A percentile compares a stretch with the other conserved stretches of the same genome.
phyloP scores from a whole-genome alignment of 2,797 vertebrate species.

The Hephaestus fuliginosus region DNA sequence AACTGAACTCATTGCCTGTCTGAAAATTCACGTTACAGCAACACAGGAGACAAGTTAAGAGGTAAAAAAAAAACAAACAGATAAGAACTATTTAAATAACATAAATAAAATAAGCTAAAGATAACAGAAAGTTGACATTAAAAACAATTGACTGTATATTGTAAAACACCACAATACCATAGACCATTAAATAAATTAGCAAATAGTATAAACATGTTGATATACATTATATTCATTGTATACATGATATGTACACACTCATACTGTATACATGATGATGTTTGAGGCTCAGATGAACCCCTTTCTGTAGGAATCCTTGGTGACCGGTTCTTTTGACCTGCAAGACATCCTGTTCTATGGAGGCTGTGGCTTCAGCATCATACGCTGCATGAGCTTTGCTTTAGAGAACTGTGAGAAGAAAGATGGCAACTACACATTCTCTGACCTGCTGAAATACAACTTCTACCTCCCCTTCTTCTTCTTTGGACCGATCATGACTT shows the following conservation, averaged over 20 bases:
- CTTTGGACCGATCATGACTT: conserved; percentile 98
- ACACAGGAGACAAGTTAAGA: not conserved
- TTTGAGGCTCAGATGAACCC: conserved; percentile 31
- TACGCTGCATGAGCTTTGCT: conserved; percentile 97
- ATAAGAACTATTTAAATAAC: not conserved
- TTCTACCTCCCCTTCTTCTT: conserved; percentile 99
- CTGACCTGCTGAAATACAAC: conserved; percentile 96
- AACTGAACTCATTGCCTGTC: not conserved
- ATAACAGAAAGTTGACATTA: not conserved
- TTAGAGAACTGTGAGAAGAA: conserved; percentile 93
- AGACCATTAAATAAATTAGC: too few species aligned
- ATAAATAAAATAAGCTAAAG: too few species aligned
- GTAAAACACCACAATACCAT: too few species aligned
- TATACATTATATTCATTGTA: not conserved
- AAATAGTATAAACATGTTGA: too few species aligned
- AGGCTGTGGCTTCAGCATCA: conserved; percentile 93
- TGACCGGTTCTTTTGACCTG: conserved; percentile 92
- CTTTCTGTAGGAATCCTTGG: conserved; percentile 88
- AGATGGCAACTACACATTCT: conserved; percentile 90
- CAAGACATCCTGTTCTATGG: conserved; percentile 97
- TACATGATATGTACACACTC: not conserved
- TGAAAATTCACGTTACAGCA: not conserved
- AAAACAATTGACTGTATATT: too few species aligned
- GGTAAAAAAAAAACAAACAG: not conserved
- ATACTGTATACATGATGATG: not conserved